Evolutionary conservation across 1,140 invertebrate species (phyloP), one percentile per base, ranked within the genome.

Genomic region (Episyrphus balteatus): DNA sequence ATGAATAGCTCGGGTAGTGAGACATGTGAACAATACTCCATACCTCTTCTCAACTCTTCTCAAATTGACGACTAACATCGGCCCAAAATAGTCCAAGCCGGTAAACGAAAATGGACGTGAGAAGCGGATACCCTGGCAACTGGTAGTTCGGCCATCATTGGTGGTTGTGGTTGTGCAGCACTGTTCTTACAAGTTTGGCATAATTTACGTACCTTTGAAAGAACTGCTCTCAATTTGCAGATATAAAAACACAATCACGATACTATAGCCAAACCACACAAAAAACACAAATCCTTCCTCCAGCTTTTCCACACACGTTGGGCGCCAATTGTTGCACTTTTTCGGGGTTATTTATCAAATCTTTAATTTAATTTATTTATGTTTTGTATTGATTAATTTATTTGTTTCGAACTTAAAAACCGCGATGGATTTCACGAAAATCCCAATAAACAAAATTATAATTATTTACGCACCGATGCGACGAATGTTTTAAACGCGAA

Each of bases 1-100:
- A 47, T 75, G 71, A 1, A 74, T 53, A 0, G 69, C 71, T 44
- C 71, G 52, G 5, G 58, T 64, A 42, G 46, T 58, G 39, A 53
- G 39, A 37, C 66, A 70, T 0, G 66, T 72, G 42, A 68, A 71
- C 11, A 75, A 12, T 2, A 53, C 62, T 1, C 67, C 53, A 38
- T 55, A 70, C 9, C 61, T 42, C 43, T 70, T 71, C 31, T 63
- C 55, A 8, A 26, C 47, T 1, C 56, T 48, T 33, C 61, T 26
- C 10, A 57, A 53, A 5, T 59, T 54, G 8, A 49, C 58, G 0
- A 63, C 45, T 13, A 51, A 39, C 40, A 66, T 46, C 1, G 63
- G 61, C 1, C 59, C 59, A 41, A 60, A 65, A 44, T 57, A 69
- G 17, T 49, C 42, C 3, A 49, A 15, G n/a, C 42, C 48, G 9